Evolutionary conservation across 2,797 vertebrate species (phyloP).

Genomic region (Cirrhinus mrigala): DNA sequence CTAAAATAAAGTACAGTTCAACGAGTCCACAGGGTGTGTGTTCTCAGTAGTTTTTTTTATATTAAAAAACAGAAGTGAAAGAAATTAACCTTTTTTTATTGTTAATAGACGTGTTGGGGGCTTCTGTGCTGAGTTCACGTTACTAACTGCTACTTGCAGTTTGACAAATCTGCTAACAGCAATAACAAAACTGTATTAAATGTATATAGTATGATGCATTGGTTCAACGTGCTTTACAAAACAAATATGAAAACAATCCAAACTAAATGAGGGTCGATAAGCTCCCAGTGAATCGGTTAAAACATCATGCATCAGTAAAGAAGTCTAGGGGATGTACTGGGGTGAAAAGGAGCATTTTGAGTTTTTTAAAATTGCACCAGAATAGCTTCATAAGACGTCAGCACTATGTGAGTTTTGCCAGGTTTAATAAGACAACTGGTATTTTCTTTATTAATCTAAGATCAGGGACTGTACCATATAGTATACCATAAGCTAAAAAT

Average conservation of each 20-base stretch:
- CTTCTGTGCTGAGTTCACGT: not conserved
- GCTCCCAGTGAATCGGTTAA: not conserved
- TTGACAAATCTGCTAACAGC: not conserved
- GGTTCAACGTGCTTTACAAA: not conserved
- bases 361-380: not conserved
- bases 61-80: not conserved
- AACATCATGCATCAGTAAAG: not conserved
- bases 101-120: not conserved
- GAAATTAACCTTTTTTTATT: not conserved
- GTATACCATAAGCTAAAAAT: too few relatives aligned
- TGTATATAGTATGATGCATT: not conserved
- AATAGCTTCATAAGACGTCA: not conserved
- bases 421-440: not conserved
- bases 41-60: not conserved
- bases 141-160: not conserved
- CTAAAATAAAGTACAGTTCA: constrained; percentile 27
- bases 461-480: too few relatives aligned
- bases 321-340: not conserved
- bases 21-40: not conserved
- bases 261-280: not conserved
- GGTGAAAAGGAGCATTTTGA: not conserved
- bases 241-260: not conserved
- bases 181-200: not conserved
- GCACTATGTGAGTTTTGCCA: not conserved
- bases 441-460: not conserved